These are phyloP conservation scores for Eurois occulta DNA, from an alignment of 2,888 invertebrate genomes.

Conservation along the genomic window DNA sequence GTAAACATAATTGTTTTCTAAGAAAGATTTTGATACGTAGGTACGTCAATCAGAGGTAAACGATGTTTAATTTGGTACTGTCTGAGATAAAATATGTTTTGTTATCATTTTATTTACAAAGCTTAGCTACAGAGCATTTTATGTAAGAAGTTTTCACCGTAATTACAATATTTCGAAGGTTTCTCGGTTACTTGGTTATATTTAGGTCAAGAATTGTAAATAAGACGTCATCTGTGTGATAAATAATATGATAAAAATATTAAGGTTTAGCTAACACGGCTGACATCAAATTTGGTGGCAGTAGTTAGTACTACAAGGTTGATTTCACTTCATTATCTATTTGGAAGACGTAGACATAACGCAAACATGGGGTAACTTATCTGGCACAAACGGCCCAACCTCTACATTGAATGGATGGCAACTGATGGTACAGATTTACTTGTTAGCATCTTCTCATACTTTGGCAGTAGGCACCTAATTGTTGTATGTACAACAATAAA, in stretches of 20 bases:
- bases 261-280: slow-evolving; percentile 34
- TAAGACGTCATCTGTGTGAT: slow-evolving; percentile 39
- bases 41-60: slow-evolving; percentile 44
- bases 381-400: not conserved
- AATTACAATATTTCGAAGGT: slow-evolving; percentile 27
- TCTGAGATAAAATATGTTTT: slow-evolving; percentile 23
- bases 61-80: slow-evolving; percentile 35
- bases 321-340: slow-evolving; percentile 12
- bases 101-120: slow-evolving; percentile 24
- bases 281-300: slow-evolving; percentile 19
- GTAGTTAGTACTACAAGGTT: slow-evolving; percentile 25
- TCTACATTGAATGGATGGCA: not conserved
- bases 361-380: slow-evolving; percentile 10
- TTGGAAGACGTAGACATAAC: not conserved
- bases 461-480: not conserved
- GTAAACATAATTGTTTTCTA: slow-evolving; percentile 39
- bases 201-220: slow-evolving; percentile 63
- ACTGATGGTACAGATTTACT: not conserved
- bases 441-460: not conserved
- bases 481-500: not conserved
- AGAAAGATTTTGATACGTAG: slow-evolving; percentile 13
- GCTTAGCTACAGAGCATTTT: slow-evolving; percentile 1
- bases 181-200: slow-evolving; percentile 16
- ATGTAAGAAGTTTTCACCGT: slow-evolving; percentile 21
- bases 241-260: slow-evolving; percentile 50